Percentiles rank a stretch among this genome's conserved stretches.
phyloP scores from a whole-genome alignment of 2,797 vertebrate genomes.

The Neomorphus geoffroyi region DNA sequence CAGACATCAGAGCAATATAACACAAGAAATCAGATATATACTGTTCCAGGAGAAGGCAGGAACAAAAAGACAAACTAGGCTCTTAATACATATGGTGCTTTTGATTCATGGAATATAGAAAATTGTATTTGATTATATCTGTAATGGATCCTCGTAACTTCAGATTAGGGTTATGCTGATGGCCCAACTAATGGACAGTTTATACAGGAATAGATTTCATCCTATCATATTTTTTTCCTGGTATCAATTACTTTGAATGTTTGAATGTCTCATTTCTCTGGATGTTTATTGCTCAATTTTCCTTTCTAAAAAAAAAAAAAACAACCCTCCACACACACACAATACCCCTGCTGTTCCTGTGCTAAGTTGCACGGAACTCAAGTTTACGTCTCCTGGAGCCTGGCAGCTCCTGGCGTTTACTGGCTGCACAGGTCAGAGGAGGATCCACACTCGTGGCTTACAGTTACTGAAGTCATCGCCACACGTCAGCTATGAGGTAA shows the following conservation, averaged over 20 bases:
- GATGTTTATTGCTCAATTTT: constrained; percentile 72
- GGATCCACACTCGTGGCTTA: neutral
- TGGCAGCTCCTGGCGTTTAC: neutral
- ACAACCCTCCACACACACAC: neutral
- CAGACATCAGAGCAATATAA: constrained; percentile 67
- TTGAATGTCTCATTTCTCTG: constrained; percentile 68
- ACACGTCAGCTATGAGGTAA: neutral
- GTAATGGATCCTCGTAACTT: constrained; percentile 70
- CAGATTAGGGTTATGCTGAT: constrained; percentile 61
- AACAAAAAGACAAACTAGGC: constrained; percentile 57
- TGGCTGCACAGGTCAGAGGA: neutral
- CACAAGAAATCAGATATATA: constrained; percentile 57
- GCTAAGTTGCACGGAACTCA: neutral
- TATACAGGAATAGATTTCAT: constrained; percentile 58
- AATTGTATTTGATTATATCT: constrained; percentile 69
- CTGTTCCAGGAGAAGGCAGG: constrained; percentile 40
- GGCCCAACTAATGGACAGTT: constrained; percentile 60
- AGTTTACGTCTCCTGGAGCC: neutral
- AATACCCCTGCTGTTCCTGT: neutral
- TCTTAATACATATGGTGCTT: constrained; percentile 44
- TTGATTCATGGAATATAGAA: constrained; percentile 68
- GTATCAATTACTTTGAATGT: constrained; percentile 71
- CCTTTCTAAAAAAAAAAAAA: constrained; percentile 37
- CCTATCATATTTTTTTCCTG: constrained; percentile 52
- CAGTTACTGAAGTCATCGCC: neutral